Base-by-base conservation (phyloP, 2,888 invertebrate species). In the Coelinius sp. region DNA sequence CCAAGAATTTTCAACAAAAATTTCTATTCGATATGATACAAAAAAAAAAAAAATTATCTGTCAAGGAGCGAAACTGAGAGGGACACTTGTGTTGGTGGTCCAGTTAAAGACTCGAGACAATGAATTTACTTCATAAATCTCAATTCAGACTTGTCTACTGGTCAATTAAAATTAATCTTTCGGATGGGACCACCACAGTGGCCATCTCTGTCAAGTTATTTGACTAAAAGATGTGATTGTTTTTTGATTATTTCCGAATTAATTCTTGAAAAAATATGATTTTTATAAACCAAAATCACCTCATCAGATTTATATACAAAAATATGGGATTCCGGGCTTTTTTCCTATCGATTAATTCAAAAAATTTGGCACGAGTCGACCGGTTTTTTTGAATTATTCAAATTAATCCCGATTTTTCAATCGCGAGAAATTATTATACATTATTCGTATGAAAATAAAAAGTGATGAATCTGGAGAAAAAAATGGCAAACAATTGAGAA, bases 91-190 rank as follows among this genome's bases (percentile, higher is more conserved):
- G 81, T 80, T 83, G 86, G 86, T 86, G 86, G 86, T 86, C 85
- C 82, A 75, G 71, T 78, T 77, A 79, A 76, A 77, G 78, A 83
- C 80, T 83, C 83, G 80, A 85, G 86, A 86, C 86, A 86, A 86
- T 86, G 86, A 86, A 86, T 86, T 86, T 86, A 85, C 86, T 86
- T 86, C 86, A 86, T 87, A 86, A 87, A 87, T 87, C 86, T 86
- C 84, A 86, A 87, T 87, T 86, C 84, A 85, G 78, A 77, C 76
- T 80, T 81, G 81, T 79, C 83, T 80, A 81, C 80, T 78, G 79
- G 78, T 83, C 86, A 86, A 86, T 87, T 87, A 86, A 86, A 85
- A 82, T 85, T 83, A 83, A 85, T 86, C 82, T 83, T 35, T 80
- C 49, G 69, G 68, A 65, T 46, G 62, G 80, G 83, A 83, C 84